Conservation (phyloP, 1,140 invertebrate species). For the Hestina assimilis region DNA sequence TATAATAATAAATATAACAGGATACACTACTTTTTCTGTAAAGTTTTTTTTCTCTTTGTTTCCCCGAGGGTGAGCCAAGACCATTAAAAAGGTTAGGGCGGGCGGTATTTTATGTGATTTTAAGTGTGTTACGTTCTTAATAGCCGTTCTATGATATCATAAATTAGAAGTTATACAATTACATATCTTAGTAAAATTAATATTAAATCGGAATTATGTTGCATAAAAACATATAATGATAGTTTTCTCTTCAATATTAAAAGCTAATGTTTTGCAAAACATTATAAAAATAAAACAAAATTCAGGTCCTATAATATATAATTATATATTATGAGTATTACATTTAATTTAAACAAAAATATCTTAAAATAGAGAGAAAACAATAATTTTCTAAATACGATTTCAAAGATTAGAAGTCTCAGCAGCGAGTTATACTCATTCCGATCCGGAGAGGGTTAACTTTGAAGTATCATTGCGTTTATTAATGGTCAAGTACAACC, state of each 20-base stretch:
- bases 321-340: too few species aligned
- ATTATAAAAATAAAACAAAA: too few species aligned
- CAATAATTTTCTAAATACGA: slow-evolving; percentile 4
- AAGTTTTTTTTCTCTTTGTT: slow-evolving; percentile 68
- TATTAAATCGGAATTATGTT: too few species aligned
- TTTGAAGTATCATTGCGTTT: slow-evolving; percentile 77
- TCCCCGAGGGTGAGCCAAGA: slow-evolving; percentile 56
- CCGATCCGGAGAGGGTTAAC: slow-evolving; percentile 62
- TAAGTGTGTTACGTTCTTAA: slow-evolving; percentile 69
- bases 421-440: slow-evolving; percentile 62
- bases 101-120: slow-evolving; percentile 37
- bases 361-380: neutral
- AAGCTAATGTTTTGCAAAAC: too few species aligned
- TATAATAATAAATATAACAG: slow-evolving; percentile 74
- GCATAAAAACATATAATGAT: too few species aligned
- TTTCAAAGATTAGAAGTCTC: slow-evolving; percentile 23
- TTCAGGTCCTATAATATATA: too few species aligned
- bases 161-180: slow-evolving; percentile 38
- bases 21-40: slow-evolving; percentile 70
- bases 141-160: slow-evolving; percentile 50
- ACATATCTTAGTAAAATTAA: too few species aligned
- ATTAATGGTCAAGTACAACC: slow-evolving; percentile 75
- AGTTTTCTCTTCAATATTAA: too few species aligned
- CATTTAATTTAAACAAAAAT: too few species aligned
- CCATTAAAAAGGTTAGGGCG: slow-evolving; percentile 74